Conservation (phyloP, 2,888 invertebrate species). For the Leistus spinibarbis region DNA sequence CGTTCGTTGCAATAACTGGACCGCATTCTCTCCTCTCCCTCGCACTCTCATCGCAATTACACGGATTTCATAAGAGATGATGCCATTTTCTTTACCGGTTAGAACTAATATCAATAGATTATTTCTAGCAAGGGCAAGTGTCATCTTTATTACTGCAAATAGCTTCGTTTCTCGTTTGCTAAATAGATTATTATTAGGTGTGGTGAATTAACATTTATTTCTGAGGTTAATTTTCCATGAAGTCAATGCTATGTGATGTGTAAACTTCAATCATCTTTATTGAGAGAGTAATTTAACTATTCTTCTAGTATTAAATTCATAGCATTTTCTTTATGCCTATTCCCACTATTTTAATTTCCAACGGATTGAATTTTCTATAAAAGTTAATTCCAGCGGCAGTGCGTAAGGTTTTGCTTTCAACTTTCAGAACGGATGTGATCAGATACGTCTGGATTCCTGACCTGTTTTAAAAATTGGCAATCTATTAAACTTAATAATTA, state of each 20-base stretch:
- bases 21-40: neutral
- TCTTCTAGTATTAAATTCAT: too few relatives aligned
- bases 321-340: too few relatives aligned
- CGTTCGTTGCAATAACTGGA: conserved; percentile 5
- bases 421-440: too few relatives aligned
- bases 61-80: conserved; percentile 3
- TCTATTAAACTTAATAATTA: too few relatives aligned
- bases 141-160: neutral
- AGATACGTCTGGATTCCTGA: too few relatives aligned
- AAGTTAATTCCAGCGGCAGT: too few relatives aligned
- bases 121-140: neutral
- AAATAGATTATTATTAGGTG: neutral
- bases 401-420: too few relatives aligned
- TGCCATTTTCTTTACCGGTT: neutral
- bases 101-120: neutral
- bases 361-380: too few relatives aligned
- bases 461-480: too few relatives aligned
- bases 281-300: neutral
- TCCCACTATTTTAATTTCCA: too few relatives aligned
- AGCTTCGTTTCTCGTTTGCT: neutral
- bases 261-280: neutral
- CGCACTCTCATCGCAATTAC: neutral
- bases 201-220: neutral
- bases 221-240: neutral
- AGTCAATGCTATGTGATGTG: neutral